Conservation (phyloP, 1,140 invertebrate species). For the Cyrtorhinus lividipennis region DNA sequence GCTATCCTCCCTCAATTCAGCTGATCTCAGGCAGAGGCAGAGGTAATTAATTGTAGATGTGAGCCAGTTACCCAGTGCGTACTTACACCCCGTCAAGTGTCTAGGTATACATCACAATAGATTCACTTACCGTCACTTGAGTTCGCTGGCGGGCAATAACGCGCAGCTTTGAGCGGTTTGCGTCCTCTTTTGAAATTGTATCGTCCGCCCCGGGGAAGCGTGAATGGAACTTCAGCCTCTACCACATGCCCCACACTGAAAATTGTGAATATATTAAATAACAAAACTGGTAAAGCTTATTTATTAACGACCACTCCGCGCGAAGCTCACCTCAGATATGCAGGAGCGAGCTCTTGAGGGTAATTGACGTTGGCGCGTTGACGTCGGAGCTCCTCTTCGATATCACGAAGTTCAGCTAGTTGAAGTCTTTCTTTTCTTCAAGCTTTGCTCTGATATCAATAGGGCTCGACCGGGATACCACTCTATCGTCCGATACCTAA, state of each 20-base stretch:
- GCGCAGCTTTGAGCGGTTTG: slow-evolving; percentile 39
- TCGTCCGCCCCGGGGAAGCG: slow-evolving; percentile 63
- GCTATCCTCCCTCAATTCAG: too few relatives aligned
- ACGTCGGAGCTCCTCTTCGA: slow-evolving; percentile 75
- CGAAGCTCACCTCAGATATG: neutral
- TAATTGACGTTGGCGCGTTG: slow-evolving; percentile 30
- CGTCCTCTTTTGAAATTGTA: slow-evolving; percentile 29
- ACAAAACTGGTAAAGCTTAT: neutral
- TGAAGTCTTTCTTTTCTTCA: slow-evolving; percentile 77
- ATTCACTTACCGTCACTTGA: slow-evolving; percentile 69
- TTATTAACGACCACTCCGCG: too few relatives aligned
- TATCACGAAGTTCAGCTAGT: slow-evolving; percentile 56
- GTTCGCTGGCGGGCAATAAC: slow-evolving; percentile 62
- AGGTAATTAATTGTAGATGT: too few relatives aligned
- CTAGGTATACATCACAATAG: too few relatives aligned
- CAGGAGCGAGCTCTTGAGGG: neutral
- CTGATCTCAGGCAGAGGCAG: too few relatives aligned
- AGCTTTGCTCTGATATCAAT: slow-evolving; percentile 77
- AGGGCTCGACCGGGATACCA: slow-evolving; percentile 45
- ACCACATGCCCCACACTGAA: slow-evolving; percentile 41
- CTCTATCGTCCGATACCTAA: neutral
- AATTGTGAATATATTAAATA: neutral
- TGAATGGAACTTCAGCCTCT: slow-evolving; percentile 58
- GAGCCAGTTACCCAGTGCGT: too few relatives aligned
- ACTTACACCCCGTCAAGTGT: too few relatives aligned